A percentile compares a stretch with the other conserved stretches of the same genome.
phyloP scores from a whole-genome alignment of 2,113 vertebrate genomes.

The Choloepus hoffmanni region DNA sequence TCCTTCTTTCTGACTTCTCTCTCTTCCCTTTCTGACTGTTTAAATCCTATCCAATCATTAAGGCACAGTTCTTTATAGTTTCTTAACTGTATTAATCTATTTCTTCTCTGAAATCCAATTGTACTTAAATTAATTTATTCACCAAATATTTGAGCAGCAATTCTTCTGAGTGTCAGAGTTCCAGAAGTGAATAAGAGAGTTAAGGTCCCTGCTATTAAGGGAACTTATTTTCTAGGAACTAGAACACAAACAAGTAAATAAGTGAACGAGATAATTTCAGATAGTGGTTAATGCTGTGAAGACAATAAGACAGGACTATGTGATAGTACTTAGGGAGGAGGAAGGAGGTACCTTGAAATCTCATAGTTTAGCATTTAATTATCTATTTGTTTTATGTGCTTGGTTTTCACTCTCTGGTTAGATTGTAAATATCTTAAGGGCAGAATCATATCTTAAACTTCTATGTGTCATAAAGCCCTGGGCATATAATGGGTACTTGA shows the following conservation, averaged over 20 bases:
- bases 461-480: background rate
- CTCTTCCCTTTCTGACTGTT: background rate
- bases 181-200: background rate
- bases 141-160: constrained; percentile 11
- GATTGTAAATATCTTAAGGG: background rate
- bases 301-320: background rate
- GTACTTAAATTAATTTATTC: constrained; percentile 46
- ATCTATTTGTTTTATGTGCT: constrained; percentile 35
- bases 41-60: background rate
- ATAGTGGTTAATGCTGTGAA: background rate
- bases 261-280: constrained; percentile 11
- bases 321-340: background rate
- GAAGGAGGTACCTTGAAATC: background rate
- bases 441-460: constrained; percentile 33
- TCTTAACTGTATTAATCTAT: constrained; percentile 7
- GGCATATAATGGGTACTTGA: constrained; percentile 7
- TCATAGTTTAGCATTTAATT: constrained; percentile 54
- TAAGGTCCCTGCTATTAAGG: background rate
- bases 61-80: background rate
- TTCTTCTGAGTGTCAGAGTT: constrained; percentile 51
- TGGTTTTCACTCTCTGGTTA: constrained; percentile 26
- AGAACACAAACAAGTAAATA: constrained; percentile 16
- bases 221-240: constrained; percentile 50
- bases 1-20: background rate
- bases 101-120: constrained; percentile 49